These are phyloP conservation scores for Ptychobarbus kaznakovi DNA, from an alignment of 2,797 vertebrate species.

Conservation along the genomic window DNA sequence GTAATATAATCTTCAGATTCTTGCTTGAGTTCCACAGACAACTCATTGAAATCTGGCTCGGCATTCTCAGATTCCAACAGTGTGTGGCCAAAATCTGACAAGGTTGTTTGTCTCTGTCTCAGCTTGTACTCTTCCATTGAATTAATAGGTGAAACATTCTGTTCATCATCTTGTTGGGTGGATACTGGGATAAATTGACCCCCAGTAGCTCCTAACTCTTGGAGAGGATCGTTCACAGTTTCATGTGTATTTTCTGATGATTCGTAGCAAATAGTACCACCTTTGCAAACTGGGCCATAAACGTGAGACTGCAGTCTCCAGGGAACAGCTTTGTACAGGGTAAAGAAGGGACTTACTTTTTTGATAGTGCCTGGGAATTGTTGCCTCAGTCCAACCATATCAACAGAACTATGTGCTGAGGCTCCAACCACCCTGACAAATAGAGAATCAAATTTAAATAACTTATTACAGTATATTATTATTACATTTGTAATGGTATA, in stretches of 20 bases:
- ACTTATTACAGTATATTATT: constrained; percentile 10
- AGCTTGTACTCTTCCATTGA: constrained; percentile 58
- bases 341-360: constrained; percentile 84
- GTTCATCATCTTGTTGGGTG: constrained; percentile 42
- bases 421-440: constrained; percentile 58
- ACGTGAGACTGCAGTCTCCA: constrained; percentile 74
- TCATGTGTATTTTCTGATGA: constrained; percentile 49
- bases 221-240: constrained; percentile 59
- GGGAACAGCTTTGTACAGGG: constrained; percentile 75
- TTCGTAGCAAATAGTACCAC: constrained; percentile 54
- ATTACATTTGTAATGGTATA: not conserved
- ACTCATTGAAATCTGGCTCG: constrained; percentile 74
- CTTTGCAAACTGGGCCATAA: constrained; percentile 72
- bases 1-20: constrained; percentile 50
- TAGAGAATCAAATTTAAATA: constrained; percentile 18
- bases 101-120: constrained; percentile 64
- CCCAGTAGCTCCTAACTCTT: constrained; percentile 69
- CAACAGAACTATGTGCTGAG: constrained; percentile 72
- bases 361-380: constrained; percentile 70
- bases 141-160: constrained; percentile 51
- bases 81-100: constrained; percentile 76
- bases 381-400: constrained; percentile 66
- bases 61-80: constrained; percentile 75
- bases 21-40: constrained; percentile 71
- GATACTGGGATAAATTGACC: constrained; percentile 68